A percentile compares a stretch with the other conserved stretches of the same genome.
phyloP scores from a whole-genome alignment of 1,140 invertebrate species.

The Cotesia typhae region DNA sequence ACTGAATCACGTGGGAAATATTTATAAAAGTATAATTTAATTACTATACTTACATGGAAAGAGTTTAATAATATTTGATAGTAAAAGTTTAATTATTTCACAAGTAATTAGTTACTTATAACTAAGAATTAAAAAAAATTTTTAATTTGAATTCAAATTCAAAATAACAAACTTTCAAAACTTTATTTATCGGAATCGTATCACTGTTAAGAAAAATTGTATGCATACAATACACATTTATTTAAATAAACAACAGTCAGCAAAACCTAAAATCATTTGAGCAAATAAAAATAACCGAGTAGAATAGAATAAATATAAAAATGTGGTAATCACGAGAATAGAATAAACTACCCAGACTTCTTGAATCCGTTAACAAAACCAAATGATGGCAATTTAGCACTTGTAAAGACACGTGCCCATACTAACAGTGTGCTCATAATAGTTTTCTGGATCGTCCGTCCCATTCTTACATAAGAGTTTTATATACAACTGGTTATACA shows the following conservation, averaged over 20 bases:
- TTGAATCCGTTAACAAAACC: constrained; percentile 42
- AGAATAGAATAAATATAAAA: neutral
- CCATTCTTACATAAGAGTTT: constrained; percentile 18
- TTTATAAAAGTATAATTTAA: neutral
- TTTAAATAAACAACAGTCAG: too few species aligned
- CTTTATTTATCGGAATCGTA: too few species aligned
- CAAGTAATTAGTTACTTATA: too few species aligned
- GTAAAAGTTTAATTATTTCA: too few species aligned
- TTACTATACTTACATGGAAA: too few species aligned
- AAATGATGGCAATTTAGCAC: constrained; percentile 55
- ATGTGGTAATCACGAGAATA: neutral
- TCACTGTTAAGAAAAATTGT: too few species aligned
- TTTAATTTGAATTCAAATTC: too few species aligned
- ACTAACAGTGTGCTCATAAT: constrained; percentile 55
- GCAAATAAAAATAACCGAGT: neutral
- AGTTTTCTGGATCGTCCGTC: constrained; percentile 44
- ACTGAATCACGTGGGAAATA: constrained; percentile 28
- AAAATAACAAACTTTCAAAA: too few species aligned
- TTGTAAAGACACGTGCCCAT: constrained; percentile 57
- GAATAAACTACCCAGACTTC: constrained; percentile 29
- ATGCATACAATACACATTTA: too few species aligned
- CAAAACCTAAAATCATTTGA: neutral
- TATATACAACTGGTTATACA: constrained; percentile 8
- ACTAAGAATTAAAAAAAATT: too few species aligned
- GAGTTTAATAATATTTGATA: too few species aligned